Base-by-base conservation (phyloP, 1,140 invertebrate genomes). In the Penaeus indicus region DNA sequence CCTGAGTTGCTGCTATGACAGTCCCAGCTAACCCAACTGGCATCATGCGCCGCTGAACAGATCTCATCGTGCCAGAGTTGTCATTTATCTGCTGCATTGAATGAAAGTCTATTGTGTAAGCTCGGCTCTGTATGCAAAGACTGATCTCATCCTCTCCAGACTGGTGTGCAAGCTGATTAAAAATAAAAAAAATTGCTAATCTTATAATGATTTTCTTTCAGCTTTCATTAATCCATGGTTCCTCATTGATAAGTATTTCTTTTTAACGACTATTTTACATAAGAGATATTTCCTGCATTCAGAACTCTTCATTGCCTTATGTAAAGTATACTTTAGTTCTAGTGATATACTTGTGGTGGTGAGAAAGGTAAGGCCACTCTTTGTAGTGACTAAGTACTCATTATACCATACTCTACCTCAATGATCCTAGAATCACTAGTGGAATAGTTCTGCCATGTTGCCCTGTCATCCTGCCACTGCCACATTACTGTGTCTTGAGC, bases 31-130 rank as follows among this genome's bases (percentile, higher is more conserved):
- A 77, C 13, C 88, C 85, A 22, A 72, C 77, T 0, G 91, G 89
- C 78, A 86, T 89, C 81, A 84, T 91, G 86, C 93, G 93, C 62
- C 98, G 95, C 92, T 98, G 97, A 91, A 99, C 97, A 84, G 97
- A 96, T 77, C 98, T 94, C 19, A 97, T 96, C 77, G 97, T 98
- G 85, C 98, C 98, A 11, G 97, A 97, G 93, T 99, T 98, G 93
- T 99, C 98, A 93, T 99, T 99, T 90, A 99, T 98, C 95, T 99
- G 98, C 93, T 99, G 98, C 97, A 99, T 98, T 91, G 97, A 96
- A 93, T 97, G 96, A 92, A 99, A 97, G 94, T 99, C 98, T 90
- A 99, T 96, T 2, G 97, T 98, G 93, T 99, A 99, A 18, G 97
- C 98, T 91, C 97, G 95, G 87, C 97, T 97, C 92, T 98, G 95